Evolutionary conservation across 2,113 vertebrate genomes (phyloP), one percentile per base, ranked within the genome.

Genomic region (Pachypanchax playfairii): DNA sequence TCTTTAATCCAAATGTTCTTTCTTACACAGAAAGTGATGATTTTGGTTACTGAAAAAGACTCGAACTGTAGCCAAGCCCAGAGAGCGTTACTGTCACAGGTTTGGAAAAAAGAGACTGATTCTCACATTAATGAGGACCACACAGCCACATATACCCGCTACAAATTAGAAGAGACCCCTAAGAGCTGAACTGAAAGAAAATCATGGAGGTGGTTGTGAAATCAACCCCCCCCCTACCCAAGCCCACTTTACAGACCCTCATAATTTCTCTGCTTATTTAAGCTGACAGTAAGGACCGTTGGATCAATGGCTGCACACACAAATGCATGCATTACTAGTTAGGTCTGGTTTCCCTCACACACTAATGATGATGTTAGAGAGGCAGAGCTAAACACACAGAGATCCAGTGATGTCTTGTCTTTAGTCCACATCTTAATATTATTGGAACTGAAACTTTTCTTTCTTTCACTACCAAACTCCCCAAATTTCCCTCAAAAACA

Each of bases 121-220:
- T 66, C 59, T 33, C 18, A 52, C 28, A 25, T 47, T 80, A 81
- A 84, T 64, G 72, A 86, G 80, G 89, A 90, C 89, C 89, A 89
- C 90, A 89, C 90, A 90, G 60, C 68, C 53, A 57, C 82, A 85
- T 70, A 70, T 75, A 47, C 49, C 47, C 54, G 47, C 21, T 7
- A 48, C 75, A 68, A 51, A 53, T 53, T 57, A 14, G 73, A 67
- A n/a, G 29, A 75, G 63, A 80, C 82, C 78, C 77, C 75, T 85
- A 82, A 82, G 83, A 82, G 68, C 73, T 76, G 80, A 76, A 89
- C 74, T 79, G 75, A 56, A 73, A 79, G 73, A 64, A 81, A 87
- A 75, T 66, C 51, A 57, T 67, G 38, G 67, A 55, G 39, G 44
- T 41, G 43, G 66, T 78, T 77, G 70, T 7, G 46, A 72, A 86